Evolutionary conservation across 2,113 vertebrate genomes (phyloP), one percentile per base, ranked within the genome.

Genomic region (Chrysemys picta): DNA sequence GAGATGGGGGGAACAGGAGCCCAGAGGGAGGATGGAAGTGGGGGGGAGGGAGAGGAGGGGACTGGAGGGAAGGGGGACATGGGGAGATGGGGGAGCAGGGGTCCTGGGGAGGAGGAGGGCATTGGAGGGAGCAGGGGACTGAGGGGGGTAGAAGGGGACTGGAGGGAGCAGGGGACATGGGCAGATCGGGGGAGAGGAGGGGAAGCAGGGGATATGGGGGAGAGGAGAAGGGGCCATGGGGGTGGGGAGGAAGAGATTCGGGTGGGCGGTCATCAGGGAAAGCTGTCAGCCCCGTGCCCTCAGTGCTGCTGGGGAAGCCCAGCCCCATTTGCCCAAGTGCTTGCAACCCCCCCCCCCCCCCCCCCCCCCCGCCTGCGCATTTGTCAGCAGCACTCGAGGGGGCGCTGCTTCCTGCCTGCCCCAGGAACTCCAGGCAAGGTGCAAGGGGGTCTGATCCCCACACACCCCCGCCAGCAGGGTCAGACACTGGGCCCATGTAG

Each of bases 161-260:
- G 22, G 56, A 16, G 57, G 27, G 24, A 59, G 57, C 57, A 62
- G 59, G 59, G 29, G 29, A 27, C 27, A 29, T 12, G 57, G 57
- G 10, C 53, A 29, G 57, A 27, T 29, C 4, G 12, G 6, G 6
- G 59, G 59, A 38, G 65, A 8, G 16, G 8, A 17, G 17, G 65
- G 7, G 13, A 13, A 54, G 31, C 29, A 27, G 5, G 29, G 59
- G 59, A 6, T 29, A 29, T 59, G 59, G 11, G 11, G 57, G 22
- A 24, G 25, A 59, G 19, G 27, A 59, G 27, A 11, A 59, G 25
- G 25, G 27, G 57, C 27, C 27, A 10, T 25, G 54, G 21, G 24
- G 10, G 10, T 11, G 25, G 11, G 10, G 11, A 29, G 25, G 57
- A 19, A 5, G 19, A 27, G 17, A 62, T 2, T 0, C 1, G 47